These are phyloP conservation scores for Phlogophora meticulosa DNA, from an alignment of 2,888 invertebrate species.

Conservation along the genomic window DNA sequence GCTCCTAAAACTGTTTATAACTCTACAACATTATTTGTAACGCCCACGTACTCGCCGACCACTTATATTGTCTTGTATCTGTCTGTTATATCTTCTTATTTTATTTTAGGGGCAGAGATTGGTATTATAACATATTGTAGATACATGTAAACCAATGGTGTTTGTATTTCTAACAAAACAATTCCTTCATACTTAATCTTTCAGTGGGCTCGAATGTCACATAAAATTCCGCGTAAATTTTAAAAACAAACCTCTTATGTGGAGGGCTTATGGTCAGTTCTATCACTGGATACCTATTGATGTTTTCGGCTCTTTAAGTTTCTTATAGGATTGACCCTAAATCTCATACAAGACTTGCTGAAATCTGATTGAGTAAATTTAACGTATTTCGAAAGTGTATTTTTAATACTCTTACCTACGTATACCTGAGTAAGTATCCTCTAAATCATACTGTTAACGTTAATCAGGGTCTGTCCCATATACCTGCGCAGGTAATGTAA, in stretches of 20 bases:
- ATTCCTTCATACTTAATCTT: background rate
- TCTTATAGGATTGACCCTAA: background rate
- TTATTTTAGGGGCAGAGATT: conserved; percentile 27
- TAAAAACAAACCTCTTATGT: background rate
- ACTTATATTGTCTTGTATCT: conserved; percentile 30
- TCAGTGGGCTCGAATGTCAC: background rate
- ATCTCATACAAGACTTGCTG: too few species aligned
- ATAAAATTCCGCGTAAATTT: conserved; percentile 2
- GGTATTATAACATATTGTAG: conserved; percentile 5
- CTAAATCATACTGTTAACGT: background rate
- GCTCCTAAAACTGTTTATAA: conserved; percentile 33
- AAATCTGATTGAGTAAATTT: too few species aligned
- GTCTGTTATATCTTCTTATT: conserved; percentile 25
- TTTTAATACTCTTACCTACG: background rate
- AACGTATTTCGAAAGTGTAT: background rate
- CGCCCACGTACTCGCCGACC: conserved; percentile 43
- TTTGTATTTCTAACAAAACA: background rate
- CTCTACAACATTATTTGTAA: conserved; percentile 43
- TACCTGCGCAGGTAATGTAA: conserved; percentile 38
- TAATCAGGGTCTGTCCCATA: conserved; percentile 16
- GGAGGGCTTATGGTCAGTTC: background rate
- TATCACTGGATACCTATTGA: background rate
- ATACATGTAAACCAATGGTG: background rate
- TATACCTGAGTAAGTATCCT: background rate
- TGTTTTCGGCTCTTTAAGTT: background rate